A percentile compares a stretch with the other conserved stretches of the same genome.
These are phyloP conservation scores for Philaethria dido DNA, from an alignment of 2,888 invertebrate genomes.

Conservation along the genomic window DNA sequence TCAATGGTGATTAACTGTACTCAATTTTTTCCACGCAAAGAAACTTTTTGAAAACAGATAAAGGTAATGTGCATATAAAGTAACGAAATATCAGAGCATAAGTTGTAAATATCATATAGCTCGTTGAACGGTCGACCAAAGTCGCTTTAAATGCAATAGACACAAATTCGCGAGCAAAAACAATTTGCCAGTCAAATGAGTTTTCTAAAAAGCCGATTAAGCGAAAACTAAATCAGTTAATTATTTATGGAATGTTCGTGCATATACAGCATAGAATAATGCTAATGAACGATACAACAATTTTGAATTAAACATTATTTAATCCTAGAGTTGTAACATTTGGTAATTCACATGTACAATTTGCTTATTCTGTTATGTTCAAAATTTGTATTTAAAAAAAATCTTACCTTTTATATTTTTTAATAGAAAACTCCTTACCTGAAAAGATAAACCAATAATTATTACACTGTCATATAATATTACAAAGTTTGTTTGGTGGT, in stretches of 20 bases:
- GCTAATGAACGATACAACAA: conserved; percentile 47
- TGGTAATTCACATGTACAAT: conserved; percentile 32
- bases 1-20: no score
- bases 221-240: conserved; percentile 80
- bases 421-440: conserved; percentile 13
- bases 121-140: conserved; percentile 33
- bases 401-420: no score
- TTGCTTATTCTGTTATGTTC: conserved; percentile 2
- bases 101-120: neutral
- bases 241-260: conserved; percentile 68
- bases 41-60: neutral
- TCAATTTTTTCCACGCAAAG: neutral
- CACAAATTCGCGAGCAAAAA: conserved; percentile 63
- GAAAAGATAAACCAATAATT: conserved; percentile 13
- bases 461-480: conserved; percentile 4
- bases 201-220: conserved; percentile 82
- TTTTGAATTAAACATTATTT: conserved; percentile 45
- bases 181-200: conserved; percentile 81
- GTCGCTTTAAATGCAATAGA: conserved; percentile 56
- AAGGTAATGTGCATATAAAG: neutral
- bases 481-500: no score
- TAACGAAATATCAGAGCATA: neutral
- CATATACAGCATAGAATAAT: conserved; percentile 56
- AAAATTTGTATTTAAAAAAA: no score
- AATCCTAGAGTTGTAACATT: conserved; percentile 39